Conservation (phyloP, 2,888 invertebrate species). For the Metopia argyrocephala region DNA sequence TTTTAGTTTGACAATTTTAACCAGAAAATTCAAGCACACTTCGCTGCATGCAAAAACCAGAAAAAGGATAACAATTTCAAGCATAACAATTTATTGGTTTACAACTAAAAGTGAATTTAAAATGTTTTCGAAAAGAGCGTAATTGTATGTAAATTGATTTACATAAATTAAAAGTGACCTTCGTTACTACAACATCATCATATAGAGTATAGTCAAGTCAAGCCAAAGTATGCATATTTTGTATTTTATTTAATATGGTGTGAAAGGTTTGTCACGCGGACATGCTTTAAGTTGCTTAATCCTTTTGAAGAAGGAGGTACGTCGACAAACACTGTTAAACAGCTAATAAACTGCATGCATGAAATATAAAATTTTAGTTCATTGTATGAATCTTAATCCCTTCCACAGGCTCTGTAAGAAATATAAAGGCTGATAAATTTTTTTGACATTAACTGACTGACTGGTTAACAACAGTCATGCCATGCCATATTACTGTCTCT, state of each 20-base stretch:
- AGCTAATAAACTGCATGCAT: background rate
- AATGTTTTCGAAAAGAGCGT: background rate
- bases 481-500: background rate
- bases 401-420: slow-evolving; percentile 21
- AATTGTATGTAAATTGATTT: slow-evolving; percentile 42
- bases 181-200: slow-evolving; percentile 19
- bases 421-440: slow-evolving; percentile 23
- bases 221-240: slow-evolving; percentile 6
- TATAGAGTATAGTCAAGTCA: background rate
- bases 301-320: slow-evolving; percentile 60
- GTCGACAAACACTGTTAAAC: slow-evolving; percentile 49
- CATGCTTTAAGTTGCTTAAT: slow-evolving; percentile 52
- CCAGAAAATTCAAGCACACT: background rate
- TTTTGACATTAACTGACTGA: slow-evolving; percentile 7
- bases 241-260: background rate
- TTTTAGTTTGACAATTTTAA: slow-evolving; percentile 59
- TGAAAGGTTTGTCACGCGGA: slow-evolving; percentile 44
- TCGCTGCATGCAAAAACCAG: background rate
- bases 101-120: slow-evolving; percentile 52
- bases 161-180: slow-evolving; percentile 39
- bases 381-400: slow-evolving; percentile 2
- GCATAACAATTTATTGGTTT: slow-evolving; percentile 46
- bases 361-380: background rate
- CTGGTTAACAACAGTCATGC: slow-evolving; percentile 1
- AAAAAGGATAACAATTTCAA: background rate